phyloP scores from a whole-genome alignment of 2,888 invertebrate species.

The Mimumesa dahlbomi region DNA sequence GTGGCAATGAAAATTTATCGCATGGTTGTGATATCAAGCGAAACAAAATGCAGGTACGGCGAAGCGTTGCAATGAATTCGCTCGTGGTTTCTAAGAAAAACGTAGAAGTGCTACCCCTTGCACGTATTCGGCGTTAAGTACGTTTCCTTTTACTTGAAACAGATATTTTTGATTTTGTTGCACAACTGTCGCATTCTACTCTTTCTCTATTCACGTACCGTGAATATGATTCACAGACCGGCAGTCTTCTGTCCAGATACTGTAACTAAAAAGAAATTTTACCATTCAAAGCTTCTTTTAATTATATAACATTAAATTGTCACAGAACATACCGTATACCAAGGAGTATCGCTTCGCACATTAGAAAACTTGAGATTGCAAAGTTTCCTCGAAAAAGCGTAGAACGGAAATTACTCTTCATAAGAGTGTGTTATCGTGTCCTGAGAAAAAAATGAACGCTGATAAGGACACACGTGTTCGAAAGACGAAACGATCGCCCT shows the following conservation, averaged over 20 bases:
- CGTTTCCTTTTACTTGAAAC: conserved; percentile 7
- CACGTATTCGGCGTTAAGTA: conserved; percentile 11
- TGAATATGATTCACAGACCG: too few species aligned
- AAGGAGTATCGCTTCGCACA: too few species aligned
- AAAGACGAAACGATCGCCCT: conserved; percentile 63
- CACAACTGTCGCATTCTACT: conserved; percentile 7
- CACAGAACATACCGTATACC: too few species aligned
- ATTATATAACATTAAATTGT: too few species aligned
- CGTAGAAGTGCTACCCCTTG: conserved; percentile 38
- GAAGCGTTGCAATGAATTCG: conserved; percentile 44
- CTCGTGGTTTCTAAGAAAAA: conserved; percentile 39
- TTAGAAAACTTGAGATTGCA: conserved; percentile 8
- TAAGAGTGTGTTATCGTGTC: conserved; percentile 54
- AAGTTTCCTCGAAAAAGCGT: conserved; percentile 43
- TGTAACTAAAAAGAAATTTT: too few species aligned
- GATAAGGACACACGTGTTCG: conserved; percentile 72
- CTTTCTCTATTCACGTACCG: too few species aligned
- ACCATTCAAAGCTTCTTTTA: too few species aligned
- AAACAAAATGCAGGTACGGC: conserved; percentile 54
- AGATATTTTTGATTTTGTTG: conserved; percentile 31
- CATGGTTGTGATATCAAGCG: conserved; percentile 55
- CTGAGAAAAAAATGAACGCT: conserved; percentile 60
- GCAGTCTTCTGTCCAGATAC: too few species aligned
- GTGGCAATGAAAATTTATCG: conserved; percentile 58
- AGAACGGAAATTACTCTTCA: conserved; percentile 56